Percentiles rank a stretch among this genome's conserved stretches.
Conservation (phyloP, 1,140 invertebrate species). For the Neodiprion lecontei region DNA sequence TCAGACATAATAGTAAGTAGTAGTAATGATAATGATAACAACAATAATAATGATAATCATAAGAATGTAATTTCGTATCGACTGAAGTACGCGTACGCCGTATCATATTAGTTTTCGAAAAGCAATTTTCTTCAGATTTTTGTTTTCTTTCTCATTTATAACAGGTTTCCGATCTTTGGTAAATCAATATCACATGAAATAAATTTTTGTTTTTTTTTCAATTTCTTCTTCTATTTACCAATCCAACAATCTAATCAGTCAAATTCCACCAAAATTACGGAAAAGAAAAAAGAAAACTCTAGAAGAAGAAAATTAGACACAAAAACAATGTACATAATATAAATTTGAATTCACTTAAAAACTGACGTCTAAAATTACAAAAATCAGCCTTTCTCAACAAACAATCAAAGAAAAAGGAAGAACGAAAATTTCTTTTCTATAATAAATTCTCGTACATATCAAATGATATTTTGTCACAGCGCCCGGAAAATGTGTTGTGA, state of each 20-base stretch:
- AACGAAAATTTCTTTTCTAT: constrained; percentile 37
- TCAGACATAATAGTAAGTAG: background rate
- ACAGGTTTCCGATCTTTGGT: constrained; percentile 55
- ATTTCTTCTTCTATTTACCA: constrained; percentile 2
- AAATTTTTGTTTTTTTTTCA: constrained; percentile 10
- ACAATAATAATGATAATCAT: no score
- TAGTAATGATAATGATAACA: background rate
- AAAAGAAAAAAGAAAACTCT: constrained; percentile 34
- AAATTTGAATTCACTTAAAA: constrained; percentile 45
- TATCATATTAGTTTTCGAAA: no score
- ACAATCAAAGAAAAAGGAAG: no score
- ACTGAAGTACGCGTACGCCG: no score
- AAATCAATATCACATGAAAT: constrained; percentile 61
- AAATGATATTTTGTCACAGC: constrained; percentile 56
- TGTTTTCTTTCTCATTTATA: background rate
- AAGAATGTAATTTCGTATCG: no score
- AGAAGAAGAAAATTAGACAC: constrained; percentile 38
- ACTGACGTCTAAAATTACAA: constrained; percentile 51
- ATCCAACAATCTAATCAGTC: constrained; percentile 53
- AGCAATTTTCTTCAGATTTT: background rate
- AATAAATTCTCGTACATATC: constrained; percentile 51
- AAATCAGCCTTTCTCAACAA: constrained; percentile 53
- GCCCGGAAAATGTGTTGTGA: constrained; percentile 50
- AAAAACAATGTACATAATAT: constrained; percentile 43
- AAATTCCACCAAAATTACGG: constrained; percentile 44